phyloP scores from a whole-genome alignment of 2,113 vertebrate species.

The Scolopax mira region DNA sequence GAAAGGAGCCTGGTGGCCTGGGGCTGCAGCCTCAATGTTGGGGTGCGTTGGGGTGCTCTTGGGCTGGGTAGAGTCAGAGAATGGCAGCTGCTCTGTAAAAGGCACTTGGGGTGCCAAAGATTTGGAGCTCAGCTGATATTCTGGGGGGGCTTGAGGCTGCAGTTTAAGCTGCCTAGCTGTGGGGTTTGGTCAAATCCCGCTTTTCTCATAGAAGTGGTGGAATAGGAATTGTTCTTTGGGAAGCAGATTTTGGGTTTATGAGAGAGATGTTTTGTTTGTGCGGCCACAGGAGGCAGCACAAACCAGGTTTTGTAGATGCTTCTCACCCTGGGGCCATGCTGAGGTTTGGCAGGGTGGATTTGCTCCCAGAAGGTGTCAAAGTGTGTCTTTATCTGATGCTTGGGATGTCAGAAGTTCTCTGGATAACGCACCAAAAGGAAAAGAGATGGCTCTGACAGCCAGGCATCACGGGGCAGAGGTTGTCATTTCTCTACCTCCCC shows the following conservation, averaged over 20 bases:
- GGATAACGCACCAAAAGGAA: not conserved
- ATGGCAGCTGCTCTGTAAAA: fast-evolving
- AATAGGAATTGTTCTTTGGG: not conserved
- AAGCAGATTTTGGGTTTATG: not conserved
- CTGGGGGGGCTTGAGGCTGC: not conserved
- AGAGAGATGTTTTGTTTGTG: not conserved
- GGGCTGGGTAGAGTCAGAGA: not conserved
- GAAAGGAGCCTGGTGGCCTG: not conserved
- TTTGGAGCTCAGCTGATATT: not conserved
- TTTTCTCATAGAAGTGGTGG: not conserved
- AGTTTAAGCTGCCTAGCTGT: not conserved
- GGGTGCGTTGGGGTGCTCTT: not conserved
- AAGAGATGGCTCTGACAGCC: not conserved
- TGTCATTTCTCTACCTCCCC: not conserved
- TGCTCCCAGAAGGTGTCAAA: not conserved
- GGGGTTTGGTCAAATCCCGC: not conserved
- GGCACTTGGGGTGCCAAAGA: not conserved
- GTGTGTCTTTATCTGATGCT: not conserved
- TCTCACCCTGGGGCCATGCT: not conserved
- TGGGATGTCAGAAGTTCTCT: not conserved
- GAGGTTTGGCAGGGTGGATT: not conserved
- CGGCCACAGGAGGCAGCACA: not conserved
- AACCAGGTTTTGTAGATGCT: not conserved
- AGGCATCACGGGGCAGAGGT: not conserved
- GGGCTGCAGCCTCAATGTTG: not conserved